Base-by-base conservation (phyloP, 2,113 vertebrate species). In the Lophochroa leadbeateri region DNA sequence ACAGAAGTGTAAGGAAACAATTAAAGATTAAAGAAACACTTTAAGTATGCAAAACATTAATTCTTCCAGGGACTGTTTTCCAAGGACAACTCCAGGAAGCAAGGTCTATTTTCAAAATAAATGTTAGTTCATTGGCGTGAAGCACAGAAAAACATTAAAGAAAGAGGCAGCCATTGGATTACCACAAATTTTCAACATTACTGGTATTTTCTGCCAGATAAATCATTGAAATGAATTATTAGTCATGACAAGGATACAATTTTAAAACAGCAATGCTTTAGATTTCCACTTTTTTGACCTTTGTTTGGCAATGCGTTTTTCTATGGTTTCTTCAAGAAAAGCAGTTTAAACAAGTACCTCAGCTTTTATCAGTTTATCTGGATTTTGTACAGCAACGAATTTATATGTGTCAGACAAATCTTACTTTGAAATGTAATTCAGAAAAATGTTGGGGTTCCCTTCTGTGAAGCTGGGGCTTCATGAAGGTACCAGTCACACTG, bases 11-110 rank as follows among this genome's bases (percentile, higher is more conserved):
- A 82, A 96, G 95, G 87, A 97, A 95, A 83, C 49, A 97, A 94
- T 90, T 94, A 97, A 83, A 88, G 84, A 96, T 90, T 95, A 92
- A 93, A 97, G 79, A 68, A 95, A 64, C 46, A 75, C 78, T 92
- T 64, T 41, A 82, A 86, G 63, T 96, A 96, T 85, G 65, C 72
- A 88, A 94, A 95, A 70, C 27, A 86, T 13, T 77, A 85, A 95
- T 91, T 92, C 80, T 96, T 96, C 86, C 82, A 97, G 88, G 53
- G 83, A 92, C 78, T 72, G 68, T 90, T 88, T 96, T 96, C 90
- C 86, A 97, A 95, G 88, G 82, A 94, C 65, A 96, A 89, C 52
- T 93, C 77, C 94, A 97, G 86, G 88, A 95, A 96, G 35, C 47
- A 96, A 95, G 23, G 28, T 16, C n/a, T 74, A 2, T 94, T 97